Evolutionary conservation across 1,140 invertebrate species (phyloP).

Genomic region (Philotrypesis tridentata): DNA sequence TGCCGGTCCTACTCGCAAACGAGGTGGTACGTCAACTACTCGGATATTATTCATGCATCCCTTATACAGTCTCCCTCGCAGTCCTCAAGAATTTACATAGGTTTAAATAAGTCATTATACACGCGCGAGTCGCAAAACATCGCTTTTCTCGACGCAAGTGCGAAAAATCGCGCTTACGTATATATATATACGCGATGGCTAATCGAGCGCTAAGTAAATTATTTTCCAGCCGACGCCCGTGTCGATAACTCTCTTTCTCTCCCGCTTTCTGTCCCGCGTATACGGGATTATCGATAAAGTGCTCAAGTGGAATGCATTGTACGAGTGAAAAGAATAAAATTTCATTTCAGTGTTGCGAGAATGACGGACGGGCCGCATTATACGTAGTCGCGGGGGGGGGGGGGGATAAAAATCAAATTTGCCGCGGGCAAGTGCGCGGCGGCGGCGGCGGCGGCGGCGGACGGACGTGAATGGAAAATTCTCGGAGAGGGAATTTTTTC

Average conservation of each 20-base stretch:
- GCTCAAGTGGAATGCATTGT: background rate
- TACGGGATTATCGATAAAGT: background rate
- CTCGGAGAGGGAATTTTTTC: background rate
- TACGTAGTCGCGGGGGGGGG: background rate
- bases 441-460: no score
- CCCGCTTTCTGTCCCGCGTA: no score
- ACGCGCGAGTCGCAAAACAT: no score
- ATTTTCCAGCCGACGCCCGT: background rate
- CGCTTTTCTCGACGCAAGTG: no score
- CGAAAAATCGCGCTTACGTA: no score
- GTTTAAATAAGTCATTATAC: no score
- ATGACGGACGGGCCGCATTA: background rate
- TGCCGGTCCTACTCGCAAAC: no score
- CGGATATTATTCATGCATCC: no score
- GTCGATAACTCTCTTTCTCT: background rate
- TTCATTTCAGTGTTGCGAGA: background rate
- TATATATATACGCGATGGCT: no score
- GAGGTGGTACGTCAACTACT: no score
- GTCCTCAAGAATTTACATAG: no score
- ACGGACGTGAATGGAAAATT: constrained; percentile 22
- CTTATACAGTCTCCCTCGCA: no score
- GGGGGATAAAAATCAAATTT: constrained; percentile 29
- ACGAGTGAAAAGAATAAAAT: background rate
- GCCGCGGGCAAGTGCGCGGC: background rate
- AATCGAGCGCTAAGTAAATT: background rate